These are phyloP conservation scores for Callyntrura guangdongensis DNA, from an alignment of 2,888 invertebrate species.

Conservation along the genomic window DNA sequence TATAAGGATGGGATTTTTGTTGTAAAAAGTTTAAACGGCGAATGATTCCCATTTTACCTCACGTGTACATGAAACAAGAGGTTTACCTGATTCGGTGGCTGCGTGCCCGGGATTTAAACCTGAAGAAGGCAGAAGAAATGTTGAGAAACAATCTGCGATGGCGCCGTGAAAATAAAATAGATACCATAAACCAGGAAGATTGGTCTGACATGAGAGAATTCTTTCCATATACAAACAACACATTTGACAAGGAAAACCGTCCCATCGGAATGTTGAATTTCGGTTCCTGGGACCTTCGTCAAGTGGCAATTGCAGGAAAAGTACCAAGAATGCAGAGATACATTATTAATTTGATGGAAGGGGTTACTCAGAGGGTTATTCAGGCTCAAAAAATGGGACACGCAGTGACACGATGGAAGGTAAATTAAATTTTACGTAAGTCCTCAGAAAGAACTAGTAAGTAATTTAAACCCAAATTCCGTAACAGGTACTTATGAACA, in stretches of 20 bases:
- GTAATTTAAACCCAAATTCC: too few species aligned
- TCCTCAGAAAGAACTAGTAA: too few species aligned
- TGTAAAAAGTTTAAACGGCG: slow-evolving; percentile 1
- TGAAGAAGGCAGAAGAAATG: slow-evolving; percentile 45
- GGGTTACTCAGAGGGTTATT: not conserved
- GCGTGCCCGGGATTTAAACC: slow-evolving; percentile 45
- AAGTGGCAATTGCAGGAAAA: slow-evolving; percentile 33
- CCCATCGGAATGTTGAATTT: slow-evolving; percentile 39
- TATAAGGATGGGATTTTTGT: too few species aligned
- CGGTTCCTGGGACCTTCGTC: slow-evolving; percentile 43
- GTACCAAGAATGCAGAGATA: slow-evolving; percentile 56
- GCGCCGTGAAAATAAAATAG: slow-evolving; percentile 49
- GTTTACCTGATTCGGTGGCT: slow-evolving; percentile 58
- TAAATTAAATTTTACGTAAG: too few species aligned
- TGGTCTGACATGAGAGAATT: slow-evolving; percentile 55
- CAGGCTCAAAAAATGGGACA: slow-evolving; percentile 30
- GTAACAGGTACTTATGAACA: too few species aligned
- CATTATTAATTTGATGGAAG: slow-evolving; percentile 58
- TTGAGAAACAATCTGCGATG: slow-evolving; percentile 51
- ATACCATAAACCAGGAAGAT: slow-evolving; percentile 47
- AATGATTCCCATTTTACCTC: slow-evolving; percentile 1
- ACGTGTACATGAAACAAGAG: slow-evolving; percentile 58
- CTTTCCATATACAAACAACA: slow-evolving; percentile 17
- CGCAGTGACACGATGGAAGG: slow-evolving; percentile 64
- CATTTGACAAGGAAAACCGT: slow-evolving; percentile 41